phyloP scores from a whole-genome alignment of 2,888 invertebrate genomes.

The Ganaspis brasiliensis region DNA sequence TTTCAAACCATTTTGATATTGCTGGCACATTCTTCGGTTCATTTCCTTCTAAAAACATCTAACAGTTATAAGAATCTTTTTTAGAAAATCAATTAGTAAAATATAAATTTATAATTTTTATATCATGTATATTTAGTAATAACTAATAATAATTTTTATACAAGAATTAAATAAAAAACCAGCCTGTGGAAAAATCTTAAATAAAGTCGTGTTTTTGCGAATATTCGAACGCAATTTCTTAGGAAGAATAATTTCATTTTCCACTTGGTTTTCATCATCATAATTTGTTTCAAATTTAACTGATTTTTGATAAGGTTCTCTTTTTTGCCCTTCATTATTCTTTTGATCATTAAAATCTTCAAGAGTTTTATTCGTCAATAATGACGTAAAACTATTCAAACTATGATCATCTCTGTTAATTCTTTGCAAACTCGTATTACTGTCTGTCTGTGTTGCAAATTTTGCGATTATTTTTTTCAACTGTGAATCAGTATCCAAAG shows the following conservation, averaged over 20 bases:
- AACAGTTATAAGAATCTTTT: background rate
- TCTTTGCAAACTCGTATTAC: background rate
- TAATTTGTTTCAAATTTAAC: background rate
- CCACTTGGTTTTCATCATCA: background rate
- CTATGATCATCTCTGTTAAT: slow-evolving; percentile 25
- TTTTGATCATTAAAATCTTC: background rate
- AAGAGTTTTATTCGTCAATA: background rate
- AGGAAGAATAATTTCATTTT: background rate
- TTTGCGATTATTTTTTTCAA: background rate
- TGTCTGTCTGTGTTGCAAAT: slow-evolving; percentile 20
- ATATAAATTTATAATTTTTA: too few species aligned
- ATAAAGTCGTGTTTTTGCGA: slow-evolving; percentile 55
- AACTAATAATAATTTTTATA: background rate
- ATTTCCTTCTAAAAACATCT: slow-evolving; percentile 46
- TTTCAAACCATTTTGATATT: background rate
- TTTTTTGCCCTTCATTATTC: background rate
- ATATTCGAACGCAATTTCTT: slow-evolving; percentile 2
- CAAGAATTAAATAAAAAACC: slow-evolving; percentile 40
- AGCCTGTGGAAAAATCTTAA: slow-evolving; percentile 58
- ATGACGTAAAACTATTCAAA: background rate
- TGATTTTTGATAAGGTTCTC: background rate
- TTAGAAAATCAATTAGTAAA: background rate
- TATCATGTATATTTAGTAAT: too few species aligned
- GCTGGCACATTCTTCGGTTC: background rate
- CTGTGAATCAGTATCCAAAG: slow-evolving; percentile 19